phyloP scores from a whole-genome alignment of 92 coral and sea anemone genomes.

The Siderastrea radians region DNA sequence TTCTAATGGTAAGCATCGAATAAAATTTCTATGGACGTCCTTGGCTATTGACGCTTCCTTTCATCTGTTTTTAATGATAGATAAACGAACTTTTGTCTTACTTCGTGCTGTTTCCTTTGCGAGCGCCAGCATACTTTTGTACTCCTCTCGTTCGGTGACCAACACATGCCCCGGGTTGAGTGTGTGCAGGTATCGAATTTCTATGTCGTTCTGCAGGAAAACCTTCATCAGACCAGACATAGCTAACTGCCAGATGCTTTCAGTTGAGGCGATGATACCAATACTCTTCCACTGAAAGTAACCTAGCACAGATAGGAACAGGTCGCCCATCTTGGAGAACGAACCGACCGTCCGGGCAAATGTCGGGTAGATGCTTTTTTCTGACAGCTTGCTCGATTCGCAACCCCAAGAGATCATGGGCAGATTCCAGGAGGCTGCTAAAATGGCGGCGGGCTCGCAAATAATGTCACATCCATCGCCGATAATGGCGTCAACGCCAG shows the following conservation, averaged over 20 bases:
- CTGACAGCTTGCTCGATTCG: constrained; percentile 83
- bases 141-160: constrained; percentile 86
- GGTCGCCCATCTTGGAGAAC: constrained; percentile 84
- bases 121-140: constrained; percentile 76
- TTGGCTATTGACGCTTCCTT: too few species aligned
- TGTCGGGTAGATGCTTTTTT: constrained; percentile 78
- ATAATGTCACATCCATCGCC: constrained; percentile 89
- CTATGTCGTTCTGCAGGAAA: constrained; percentile 69
- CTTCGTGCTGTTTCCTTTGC: constrained; percentile 82
- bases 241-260: constrained; percentile 86
- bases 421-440: constrained; percentile 90
- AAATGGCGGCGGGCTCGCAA: constrained; percentile 84
- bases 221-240: constrained; percentile 80
- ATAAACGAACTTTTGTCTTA: constrained; percentile 33
- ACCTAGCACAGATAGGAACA: constrained; percentile 77
- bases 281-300: constrained; percentile 88
- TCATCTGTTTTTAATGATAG: too few species aligned
- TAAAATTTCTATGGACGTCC: too few species aligned
- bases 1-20: too few species aligned
- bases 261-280: constrained; percentile 88
- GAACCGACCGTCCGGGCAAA: constrained; percentile 88
- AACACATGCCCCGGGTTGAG: constrained; percentile 85
- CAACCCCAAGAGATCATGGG: constrained; percentile 94
- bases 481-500: constrained; percentile 85
- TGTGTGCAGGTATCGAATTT: constrained; percentile 83